These are phyloP conservation scores for Rana temporaria DNA, from an alignment of 2,113 vertebrate genomes.

Conservation along the genomic window DNA sequence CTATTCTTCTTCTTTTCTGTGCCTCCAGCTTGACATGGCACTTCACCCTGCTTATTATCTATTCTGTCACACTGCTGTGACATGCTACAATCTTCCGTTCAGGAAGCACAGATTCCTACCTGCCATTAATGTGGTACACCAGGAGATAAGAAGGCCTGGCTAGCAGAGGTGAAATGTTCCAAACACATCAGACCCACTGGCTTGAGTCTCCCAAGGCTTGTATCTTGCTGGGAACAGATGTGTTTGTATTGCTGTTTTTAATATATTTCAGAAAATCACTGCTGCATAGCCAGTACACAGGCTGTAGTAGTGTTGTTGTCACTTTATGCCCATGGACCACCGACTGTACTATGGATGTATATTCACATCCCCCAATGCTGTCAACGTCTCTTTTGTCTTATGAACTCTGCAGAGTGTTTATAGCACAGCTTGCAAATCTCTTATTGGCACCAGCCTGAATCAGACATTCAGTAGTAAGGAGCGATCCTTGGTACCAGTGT, in stretches of 20 bases:
- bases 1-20: neutral
- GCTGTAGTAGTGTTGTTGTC: conserved; percentile 7
- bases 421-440: too few relatives aligned
- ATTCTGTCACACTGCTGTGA: conserved; percentile 3
- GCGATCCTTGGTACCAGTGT: neutral
- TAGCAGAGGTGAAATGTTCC: conserved; percentile 23
- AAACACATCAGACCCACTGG: neutral
- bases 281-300: conserved; percentile 37
- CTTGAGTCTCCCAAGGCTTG: conserved; percentile 62
- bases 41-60: conserved; percentile 1
- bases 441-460: neutral
- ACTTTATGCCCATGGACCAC: conserved; percentile 32
- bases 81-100: conserved; percentile 2
- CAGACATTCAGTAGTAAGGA: neutral
- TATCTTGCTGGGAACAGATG: conserved; percentile 62
- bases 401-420: conserved; percentile 1
- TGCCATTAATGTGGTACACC: conserved; percentile 15
- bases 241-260: conserved; percentile 32
- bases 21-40: neutral
- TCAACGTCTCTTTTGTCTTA: conserved; percentile 24
- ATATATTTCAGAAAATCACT: conserved; percentile 34
- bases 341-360: conserved; percentile 50
- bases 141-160: conserved; percentile 13
- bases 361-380: conserved; percentile 62
- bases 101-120: neutral